Evolutionary conservation across 2,888 invertebrate genomes (phyloP).

Genomic region (Anarsia innoxiella): DNA sequence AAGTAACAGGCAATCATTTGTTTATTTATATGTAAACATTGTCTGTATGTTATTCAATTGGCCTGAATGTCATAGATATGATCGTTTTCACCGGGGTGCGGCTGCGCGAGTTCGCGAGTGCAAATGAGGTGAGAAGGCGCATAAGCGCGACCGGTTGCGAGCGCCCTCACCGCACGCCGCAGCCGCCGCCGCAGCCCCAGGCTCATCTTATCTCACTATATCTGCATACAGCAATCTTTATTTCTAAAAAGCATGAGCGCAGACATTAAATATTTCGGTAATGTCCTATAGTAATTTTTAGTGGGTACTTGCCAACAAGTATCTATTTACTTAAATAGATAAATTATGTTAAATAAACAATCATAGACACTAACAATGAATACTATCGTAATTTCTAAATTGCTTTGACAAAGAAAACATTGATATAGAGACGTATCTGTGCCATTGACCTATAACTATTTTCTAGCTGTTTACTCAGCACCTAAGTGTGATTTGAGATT

Average conservation of each 20-base stretch:
- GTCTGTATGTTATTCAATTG: background rate
- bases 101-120: background rate
- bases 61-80: background rate
- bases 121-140: constrained; percentile 4
- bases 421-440: constrained; percentile 7
- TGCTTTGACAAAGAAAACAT: constrained; percentile 9
- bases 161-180: background rate
- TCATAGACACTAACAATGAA: constrained; percentile 4
- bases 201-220: too few relatives aligned
- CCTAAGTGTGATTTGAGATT: constrained; percentile 10
- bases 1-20: too few relatives aligned
- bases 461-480: constrained; percentile 12
- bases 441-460: constrained; percentile 15
- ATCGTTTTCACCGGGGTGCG: constrained; percentile 1
- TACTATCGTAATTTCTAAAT: constrained; percentile 12
- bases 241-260: too few relatives aligned
- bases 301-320: too few relatives aligned
- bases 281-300: too few relatives aligned
- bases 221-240: too few relatives aligned
- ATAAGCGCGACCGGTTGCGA: background rate
- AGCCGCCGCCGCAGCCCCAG: too few relatives aligned
- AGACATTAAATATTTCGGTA: too few relatives aligned
- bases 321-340: too few relatives aligned
- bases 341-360: too few relatives aligned
- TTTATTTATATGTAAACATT: too few relatives aligned